Evolutionary conservation across 2,113 vertebrate species (phyloP).

Genomic region (Xerus inauris): DNA sequence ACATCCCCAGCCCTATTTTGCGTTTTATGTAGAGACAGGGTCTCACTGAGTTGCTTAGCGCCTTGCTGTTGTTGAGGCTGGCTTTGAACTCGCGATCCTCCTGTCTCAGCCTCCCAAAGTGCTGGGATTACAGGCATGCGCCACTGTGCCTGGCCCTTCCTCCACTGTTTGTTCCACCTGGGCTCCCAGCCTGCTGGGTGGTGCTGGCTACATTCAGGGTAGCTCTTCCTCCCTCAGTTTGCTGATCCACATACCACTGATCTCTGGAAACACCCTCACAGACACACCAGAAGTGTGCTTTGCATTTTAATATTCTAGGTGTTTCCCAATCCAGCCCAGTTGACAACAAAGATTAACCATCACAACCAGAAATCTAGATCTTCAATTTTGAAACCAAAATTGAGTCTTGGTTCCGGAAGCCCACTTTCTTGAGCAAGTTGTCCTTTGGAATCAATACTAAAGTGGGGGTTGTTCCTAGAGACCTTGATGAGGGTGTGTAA

Average conservation of each 20-base stretch:
- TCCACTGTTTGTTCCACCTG: neutral
- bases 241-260: neutral
- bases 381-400: neutral
- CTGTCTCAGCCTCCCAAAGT: too few relatives aligned
- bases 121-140: too few relatives aligned
- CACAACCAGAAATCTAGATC: neutral
- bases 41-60: too few relatives aligned
- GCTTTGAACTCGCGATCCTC: too few relatives aligned
- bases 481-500: neutral
- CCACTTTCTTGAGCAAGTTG: neutral
- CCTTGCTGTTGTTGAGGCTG: too few relatives aligned
- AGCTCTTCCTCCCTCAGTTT: neutral
- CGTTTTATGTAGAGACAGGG: too few relatives aligned
- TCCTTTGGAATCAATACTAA: neutral
- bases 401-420: neutral
- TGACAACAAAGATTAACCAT: neutral
- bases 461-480: neutral
- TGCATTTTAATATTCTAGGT: neutral
- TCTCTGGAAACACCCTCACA: neutral
- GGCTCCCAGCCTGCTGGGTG: neutral
- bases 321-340: neutral
- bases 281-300: neutral
- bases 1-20: too few relatives aligned
- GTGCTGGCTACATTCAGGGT: neutral
- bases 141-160: too few relatives aligned